Base-by-base conservation (phyloP, 2,888 invertebrate species). In the Stenodema calcarata region DNA sequence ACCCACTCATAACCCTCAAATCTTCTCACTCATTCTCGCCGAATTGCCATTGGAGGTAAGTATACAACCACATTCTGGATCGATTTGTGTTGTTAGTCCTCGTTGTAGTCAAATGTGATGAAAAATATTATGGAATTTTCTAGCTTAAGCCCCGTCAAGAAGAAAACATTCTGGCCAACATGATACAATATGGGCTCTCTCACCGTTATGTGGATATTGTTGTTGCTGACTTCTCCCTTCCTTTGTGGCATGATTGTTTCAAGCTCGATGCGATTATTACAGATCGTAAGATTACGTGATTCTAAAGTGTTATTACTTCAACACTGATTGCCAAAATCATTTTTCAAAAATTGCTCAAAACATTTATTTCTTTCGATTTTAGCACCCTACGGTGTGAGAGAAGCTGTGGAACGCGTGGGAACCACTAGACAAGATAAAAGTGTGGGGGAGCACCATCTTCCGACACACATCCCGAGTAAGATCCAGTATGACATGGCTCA, bases 331-430 rank as follows among this genome's bases (percentile, higher is more conserved):
- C n/a, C n/a, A n/a, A n/a, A n/a, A n/a, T n/a, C n/a, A n/a, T n/a
- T n/a, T n/a, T n/a, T n/a, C n/a, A n/a, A n/a, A n/a, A n/a, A n/a
- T n/a, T n/a, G n/a, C n/a, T 42, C 50, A 14, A 7, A 54, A 18
- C 16, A 0, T 54, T n/a, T 54, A 18, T 18, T 18, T 18, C n/a
- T 7, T 42, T 42, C n/a, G 12, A 3, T 27, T 81, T 23, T 90
- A 98, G 99, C 99, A 28, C 99, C 99, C 0, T 99, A 99, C 92
- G 99, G 99, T 42, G 97, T 99, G 35, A 92, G 99, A 88, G 99
- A 99, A 92, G 94, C 98, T 0, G 96, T 97, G 0, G 96, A 96
- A 91, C 95, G 95, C 91, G 94, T 98, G 73, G 98, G 97, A 41
- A 90, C 90, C 6, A 89, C 87, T 82, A 90, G 89, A 54, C 92